Evolutionary conservation across 92 coral and sea anemone genomes (phyloP).

Genomic region (Umimayanthus chanpuru): DNA sequence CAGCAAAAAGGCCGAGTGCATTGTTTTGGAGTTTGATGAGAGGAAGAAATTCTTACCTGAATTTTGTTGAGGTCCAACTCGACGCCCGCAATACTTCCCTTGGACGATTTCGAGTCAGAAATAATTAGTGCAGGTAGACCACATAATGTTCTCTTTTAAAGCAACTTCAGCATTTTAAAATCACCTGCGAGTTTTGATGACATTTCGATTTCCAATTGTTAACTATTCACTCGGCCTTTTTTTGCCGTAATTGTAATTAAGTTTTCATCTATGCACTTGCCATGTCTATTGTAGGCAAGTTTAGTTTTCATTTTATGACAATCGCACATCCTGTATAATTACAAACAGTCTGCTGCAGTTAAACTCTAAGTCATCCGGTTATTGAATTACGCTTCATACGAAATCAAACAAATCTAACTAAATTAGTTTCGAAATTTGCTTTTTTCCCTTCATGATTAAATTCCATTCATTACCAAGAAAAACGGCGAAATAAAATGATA

Average conservation of each 20-base stretch:
- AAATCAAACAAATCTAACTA: constrained; percentile 64
- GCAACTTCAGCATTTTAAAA: constrained; percentile 47
- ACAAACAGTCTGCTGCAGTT: constrained; percentile 56
- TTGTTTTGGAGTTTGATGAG: constrained; percentile 26
- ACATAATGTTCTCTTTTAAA: constrained; percentile 78
- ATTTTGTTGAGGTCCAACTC: constrained; percentile 13
- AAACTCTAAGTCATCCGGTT: constrained; percentile 68
- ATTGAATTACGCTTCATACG: constrained; percentile 61
- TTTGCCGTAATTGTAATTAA: constrained; percentile 76
- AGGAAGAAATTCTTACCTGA: not conserved
- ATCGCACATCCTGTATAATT: constrained; percentile 76
- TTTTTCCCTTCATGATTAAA: constrained; percentile 57
- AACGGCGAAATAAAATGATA: constrained; percentile 46
- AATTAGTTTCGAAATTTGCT: constrained; percentile 59
- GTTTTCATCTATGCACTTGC: constrained; percentile 74
- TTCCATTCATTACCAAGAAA: constrained; percentile 49
- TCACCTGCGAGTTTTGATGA: constrained; percentile 83
- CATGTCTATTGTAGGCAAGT: constrained; percentile 71
- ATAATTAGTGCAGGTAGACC: constrained; percentile 47
- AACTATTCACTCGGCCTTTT: constrained; percentile 86
- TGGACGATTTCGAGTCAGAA: constrained; percentile 9
- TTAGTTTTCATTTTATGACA: constrained; percentile 66
- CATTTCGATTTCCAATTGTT: constrained; percentile 89
- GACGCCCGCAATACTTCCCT: not conserved
- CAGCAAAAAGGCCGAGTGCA: constrained; percentile 55